These are phyloP conservation scores for Formicarius rufipectus DNA, from an alignment of 2,113 vertebrate genomes.

Conservation along the genomic window DNA sequence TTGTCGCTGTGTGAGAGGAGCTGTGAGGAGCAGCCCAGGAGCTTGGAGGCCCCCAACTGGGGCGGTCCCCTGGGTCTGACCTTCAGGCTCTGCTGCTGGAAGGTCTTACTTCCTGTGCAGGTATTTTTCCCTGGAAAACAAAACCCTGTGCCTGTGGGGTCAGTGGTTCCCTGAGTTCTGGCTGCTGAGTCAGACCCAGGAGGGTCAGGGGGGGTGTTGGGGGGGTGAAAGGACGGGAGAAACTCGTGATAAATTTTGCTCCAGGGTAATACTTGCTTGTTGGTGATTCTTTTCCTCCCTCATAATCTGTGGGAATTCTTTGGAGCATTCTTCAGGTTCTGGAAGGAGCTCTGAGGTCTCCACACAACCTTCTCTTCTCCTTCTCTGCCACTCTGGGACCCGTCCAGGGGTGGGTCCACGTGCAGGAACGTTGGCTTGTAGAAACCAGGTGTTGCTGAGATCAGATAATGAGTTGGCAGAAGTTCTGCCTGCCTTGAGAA, in stretches of 20 bases:
- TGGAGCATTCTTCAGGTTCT: too few species aligned
- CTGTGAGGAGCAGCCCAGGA: not conserved
- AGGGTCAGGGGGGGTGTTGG: not conserved
- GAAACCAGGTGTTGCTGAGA: not conserved
- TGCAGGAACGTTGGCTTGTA: not conserved
- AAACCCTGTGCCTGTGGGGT: not conserved
- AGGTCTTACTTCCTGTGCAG: not conserved
- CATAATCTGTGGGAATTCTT: rapidly evolving
- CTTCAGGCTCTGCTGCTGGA: not conserved
- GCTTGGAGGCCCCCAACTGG: too few species aligned
- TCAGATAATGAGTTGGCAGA: rapidly evolving
- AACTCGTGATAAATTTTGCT: not conserved
- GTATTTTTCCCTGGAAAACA: not conserved
- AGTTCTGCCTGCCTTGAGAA: not conserved
- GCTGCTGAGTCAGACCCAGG: not conserved
- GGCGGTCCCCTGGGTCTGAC: not conserved
- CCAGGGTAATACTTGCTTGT: not conserved
- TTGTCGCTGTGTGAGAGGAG: not conserved
- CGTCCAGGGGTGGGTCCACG: rapidly evolving
- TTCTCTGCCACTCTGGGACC: not conserved
- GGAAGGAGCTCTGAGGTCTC: not conserved
- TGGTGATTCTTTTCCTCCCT: not conserved
- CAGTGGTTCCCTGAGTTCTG: not conserved
- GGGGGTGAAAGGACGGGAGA: not conserved
- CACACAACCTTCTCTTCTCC: not conserved